Base-by-base conservation (phyloP, 2,888 invertebrate species). In the Horisme vitalbata region DNA sequence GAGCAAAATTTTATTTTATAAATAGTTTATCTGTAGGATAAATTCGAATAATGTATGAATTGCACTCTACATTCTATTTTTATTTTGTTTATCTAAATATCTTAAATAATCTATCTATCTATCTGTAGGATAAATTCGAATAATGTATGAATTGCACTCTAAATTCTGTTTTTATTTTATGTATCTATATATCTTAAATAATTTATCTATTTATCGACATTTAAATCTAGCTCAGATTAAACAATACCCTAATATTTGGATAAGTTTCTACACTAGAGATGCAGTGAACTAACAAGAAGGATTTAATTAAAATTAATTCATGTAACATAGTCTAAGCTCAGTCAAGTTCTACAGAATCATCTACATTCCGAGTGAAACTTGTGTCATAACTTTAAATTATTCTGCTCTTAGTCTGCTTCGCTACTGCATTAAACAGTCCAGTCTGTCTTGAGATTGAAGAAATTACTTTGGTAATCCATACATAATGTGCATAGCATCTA, bases 271-370 rank as follows among this genome's bases (percentile, higher is more conserved):
- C 3, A 6, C 26, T 4, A 11, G 14, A 31, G 18, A 36, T 32
- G 37, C 27, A 8, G 8, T 13, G 26, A 52, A 55, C 58, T 57
- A 58, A 55, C 59, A 59, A 61, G 63, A 38, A 30, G 57, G 58
- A 59, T 63, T 68, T 61, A 65, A 73, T 70, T 69, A 68, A 68
- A 71, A 72, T 66, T 68, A 71, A 68, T 64, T 55, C 57, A 61
- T 45, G 61, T 67, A 59, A 63, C 59, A 48, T 44, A 62, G 71
- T 65, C 63, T 61, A 53, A 71, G 59, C 47, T 38, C 41, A 47
- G 48, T 38, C 41, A 57, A 62, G 54, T 57, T 63, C 57, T 49
- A 38, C 44, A 30, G 52, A 50, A 60, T 44, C 47, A 63, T 55
- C 60, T 55, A 55, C 55, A 57, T 55, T 48, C 44, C 32, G 32